These are phyloP conservation scores for Drosophila azteca DNA, from an alignment of 1,140 invertebrate genomes.

Conservation along the genomic window DNA sequence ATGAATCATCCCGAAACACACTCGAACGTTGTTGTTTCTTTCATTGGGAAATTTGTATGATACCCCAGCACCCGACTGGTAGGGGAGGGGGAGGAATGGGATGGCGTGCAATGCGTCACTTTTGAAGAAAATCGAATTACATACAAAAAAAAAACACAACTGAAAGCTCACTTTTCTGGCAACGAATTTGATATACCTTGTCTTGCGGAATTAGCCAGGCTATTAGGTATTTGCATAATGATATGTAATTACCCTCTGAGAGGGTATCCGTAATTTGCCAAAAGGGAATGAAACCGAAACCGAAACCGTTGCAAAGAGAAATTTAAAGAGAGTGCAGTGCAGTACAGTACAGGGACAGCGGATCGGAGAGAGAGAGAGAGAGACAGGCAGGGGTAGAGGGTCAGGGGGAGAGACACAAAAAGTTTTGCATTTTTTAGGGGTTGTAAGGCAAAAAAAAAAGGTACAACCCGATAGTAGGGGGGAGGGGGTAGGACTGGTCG, in stretches of 20 bases:
- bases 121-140: slow-evolving; percentile 75
- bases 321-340: slow-evolving; percentile 12
- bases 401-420: slow-evolving; percentile 22
- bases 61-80: slow-evolving; percentile 40
- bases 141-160: slow-evolving; percentile 13
- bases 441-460: slow-evolving; percentile 37
- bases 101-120: slow-evolving; percentile 69
- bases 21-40: slow-evolving; percentile 28
- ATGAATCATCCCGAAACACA: slow-evolving; percentile 42
- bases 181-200: no score
- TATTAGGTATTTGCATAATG: no score
- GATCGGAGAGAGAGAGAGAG: not conserved
- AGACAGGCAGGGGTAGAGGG: not conserved
- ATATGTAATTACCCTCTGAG: not conserved
- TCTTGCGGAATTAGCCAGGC: no score
- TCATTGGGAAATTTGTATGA: slow-evolving; percentile 58
- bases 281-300: slow-evolving; percentile 76
- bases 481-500: slow-evolving; percentile 13
- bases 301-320: slow-evolving; percentile 69
- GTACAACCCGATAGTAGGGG: slow-evolving; percentile 2
- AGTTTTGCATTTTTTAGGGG: slow-evolving; percentile 71
- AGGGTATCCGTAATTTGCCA: slow-evolving; percentile 3
- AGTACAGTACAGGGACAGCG: not conserved
- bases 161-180: not conserved
- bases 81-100: not conserved